Conservation (phyloP, 2,113 vertebrate genomes). For the Campylomormyrus tamandua region DNA sequence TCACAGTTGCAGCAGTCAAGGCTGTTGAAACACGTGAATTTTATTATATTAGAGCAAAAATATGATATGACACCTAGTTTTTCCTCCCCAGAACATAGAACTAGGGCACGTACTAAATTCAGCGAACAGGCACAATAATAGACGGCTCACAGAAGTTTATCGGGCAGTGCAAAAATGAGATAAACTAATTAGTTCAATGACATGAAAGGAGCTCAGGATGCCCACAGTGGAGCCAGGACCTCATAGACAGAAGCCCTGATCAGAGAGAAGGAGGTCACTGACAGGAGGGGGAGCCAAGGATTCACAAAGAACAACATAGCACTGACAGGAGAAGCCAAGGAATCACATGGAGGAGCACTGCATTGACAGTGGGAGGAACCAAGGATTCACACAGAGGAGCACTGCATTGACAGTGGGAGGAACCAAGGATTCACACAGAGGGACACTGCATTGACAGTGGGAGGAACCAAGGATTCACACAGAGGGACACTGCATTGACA, state of each 20-base stretch:
- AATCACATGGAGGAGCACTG: not conserved
- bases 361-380: not conserved
- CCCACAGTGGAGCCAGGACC: not conserved
- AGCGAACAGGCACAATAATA: not conserved
- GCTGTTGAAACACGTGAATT: not conserved
- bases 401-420: not conserved
- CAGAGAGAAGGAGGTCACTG: not conserved
- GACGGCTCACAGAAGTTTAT: not conserved
- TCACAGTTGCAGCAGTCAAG: not conserved
- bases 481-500: not conserved
- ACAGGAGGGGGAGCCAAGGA: not conserved
- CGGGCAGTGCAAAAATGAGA: not conserved
- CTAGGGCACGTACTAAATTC: not conserved
- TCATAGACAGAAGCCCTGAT: not conserved
- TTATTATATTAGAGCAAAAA: not conserved
- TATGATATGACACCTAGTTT: not conserved
- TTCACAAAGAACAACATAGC: not conserved
- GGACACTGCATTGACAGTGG: not conserved
- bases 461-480: not conserved
- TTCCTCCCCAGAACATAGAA: not conserved
- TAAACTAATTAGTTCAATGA: not conserved
- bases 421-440: not conserved
- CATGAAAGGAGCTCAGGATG: not conserved
- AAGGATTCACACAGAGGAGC: not conserved
- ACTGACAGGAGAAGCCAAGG: not conserved